phyloP scores from a whole-genome alignment of 1,140 invertebrate genomes.

The Dinoponera quadriceps region DNA sequence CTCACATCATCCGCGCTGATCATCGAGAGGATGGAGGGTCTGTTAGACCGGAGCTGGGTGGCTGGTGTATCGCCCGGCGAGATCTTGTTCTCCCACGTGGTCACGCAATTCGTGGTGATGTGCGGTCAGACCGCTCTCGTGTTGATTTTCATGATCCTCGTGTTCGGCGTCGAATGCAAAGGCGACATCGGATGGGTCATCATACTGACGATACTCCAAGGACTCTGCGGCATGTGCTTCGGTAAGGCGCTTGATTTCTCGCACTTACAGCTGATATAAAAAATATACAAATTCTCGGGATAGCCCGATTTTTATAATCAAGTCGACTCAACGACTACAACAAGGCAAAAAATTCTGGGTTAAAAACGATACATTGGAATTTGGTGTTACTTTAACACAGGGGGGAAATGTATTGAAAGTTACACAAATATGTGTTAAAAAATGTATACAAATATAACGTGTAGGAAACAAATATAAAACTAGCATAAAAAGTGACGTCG shows the following conservation, averaged over 20 bases:
- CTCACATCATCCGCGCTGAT: slow-evolving; percentile 96
- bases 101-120: slow-evolving; percentile 97
- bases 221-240: slow-evolving; percentile 97
- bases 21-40: slow-evolving; percentile 94
- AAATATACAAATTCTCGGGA: too few relatives aligned
- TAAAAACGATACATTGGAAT: too few relatives aligned
- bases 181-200: slow-evolving; percentile 94
- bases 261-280: too few relatives aligned
- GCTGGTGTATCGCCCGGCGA: slow-evolving; percentile 95
- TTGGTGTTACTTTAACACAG: too few relatives aligned
- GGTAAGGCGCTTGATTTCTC: slow-evolving; percentile 86
- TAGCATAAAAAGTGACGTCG: not conserved
- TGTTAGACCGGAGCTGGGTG: slow-evolving; percentile 96
- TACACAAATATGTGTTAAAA: too few relatives aligned
- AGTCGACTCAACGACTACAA: too few relatives aligned
- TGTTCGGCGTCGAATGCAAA: slow-evolving; percentile 94
- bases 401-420: too few relatives aligned
- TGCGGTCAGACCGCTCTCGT: slow-evolving; percentile 95
- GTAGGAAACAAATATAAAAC: too few relatives aligned
- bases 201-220: slow-evolving; percentile 93
- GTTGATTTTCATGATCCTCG: slow-evolving; percentile 95
- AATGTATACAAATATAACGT: too few relatives aligned
- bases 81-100: slow-evolving; percentile 96
- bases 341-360: too few relatives aligned
- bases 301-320: too few relatives aligned